Evolutionary conservation across 2,797 vertebrate species (phyloP), one percentile per base, ranked within the genome.

Genomic region (Acanthis flammea): DNA sequence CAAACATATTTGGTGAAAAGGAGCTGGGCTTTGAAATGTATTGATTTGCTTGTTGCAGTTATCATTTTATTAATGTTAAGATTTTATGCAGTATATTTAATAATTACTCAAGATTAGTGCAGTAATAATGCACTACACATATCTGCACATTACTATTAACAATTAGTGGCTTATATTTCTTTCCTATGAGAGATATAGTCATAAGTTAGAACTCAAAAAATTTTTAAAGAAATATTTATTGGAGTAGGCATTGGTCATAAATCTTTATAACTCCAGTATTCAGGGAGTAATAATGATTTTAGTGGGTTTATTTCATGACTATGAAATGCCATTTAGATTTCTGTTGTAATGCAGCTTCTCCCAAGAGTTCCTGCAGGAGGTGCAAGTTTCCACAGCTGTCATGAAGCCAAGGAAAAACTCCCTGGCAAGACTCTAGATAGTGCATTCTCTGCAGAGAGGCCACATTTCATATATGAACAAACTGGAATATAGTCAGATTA

Each of bases 51-150:
- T 96, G 88, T 96, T 96, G 91, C 77, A 91, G 86, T 96, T 97
- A 97, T 88, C 90, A 86, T 97, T 94, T 97, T 96, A 98, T 95
- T 95, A 96, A 97, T 97, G 95, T 87, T 97, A 92, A 97, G 95
- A 97, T 95, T 96, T 91, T 88, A 67, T 89, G 72, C 41, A 67
- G 82, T 91, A 22, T 96, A 95, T 94, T 97, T 97, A 95, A 95
- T 96, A 39, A 51, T 94, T 95, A 37, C 60, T 94, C 73, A 39
- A 94, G 55, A 96, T 95, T 96, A 93, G 81, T 77, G 41, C 31
- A 63, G 80, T 74, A 95, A 81, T 87, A 94, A 81, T 92, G 54
- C 71, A 18, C 47, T 61, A 87, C 13, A 65, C 73, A 35, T 60
- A 95, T 47, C 88, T 90, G 70, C 30, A 74, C 85, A 73, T 67